phyloP scores from a whole-genome alignment of 2,888 invertebrate species.

The Pandemis cinnamomeana region DNA sequence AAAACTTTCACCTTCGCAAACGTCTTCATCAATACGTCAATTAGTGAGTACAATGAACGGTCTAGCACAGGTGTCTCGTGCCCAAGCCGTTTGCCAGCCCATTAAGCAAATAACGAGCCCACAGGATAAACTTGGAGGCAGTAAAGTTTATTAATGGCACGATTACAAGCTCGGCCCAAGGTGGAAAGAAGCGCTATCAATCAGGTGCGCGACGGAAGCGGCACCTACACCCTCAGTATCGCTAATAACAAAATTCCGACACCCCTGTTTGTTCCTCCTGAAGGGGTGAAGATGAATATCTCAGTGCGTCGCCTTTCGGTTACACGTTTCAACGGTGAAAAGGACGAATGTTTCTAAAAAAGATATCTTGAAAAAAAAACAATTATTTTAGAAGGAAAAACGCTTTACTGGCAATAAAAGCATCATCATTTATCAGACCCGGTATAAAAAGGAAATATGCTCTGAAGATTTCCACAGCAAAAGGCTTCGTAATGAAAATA shows the following conservation, averaged over 20 bases:
- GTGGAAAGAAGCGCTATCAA: constrained; percentile 85
- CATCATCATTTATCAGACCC: constrained; percentile 30
- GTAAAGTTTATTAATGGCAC: constrained; percentile 85
- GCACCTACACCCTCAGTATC: constrained; percentile 77
- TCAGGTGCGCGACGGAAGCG: constrained; percentile 81
- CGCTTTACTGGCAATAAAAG: constrained; percentile 35
- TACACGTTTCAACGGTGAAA: constrained; percentile 59
- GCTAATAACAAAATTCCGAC: constrained; percentile 84
- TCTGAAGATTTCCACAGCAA: constrained; percentile 24
- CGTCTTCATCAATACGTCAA: constrained; percentile 73
- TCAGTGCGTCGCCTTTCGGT: constrained; percentile 60
- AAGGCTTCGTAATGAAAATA: constrained; percentile 19
- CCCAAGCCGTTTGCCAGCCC: constrained; percentile 77
- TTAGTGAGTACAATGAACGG: constrained; percentile 68
- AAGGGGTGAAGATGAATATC: constrained; percentile 83
- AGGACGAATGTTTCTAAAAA: constrained; percentile 50
- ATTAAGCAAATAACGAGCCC: constrained; percentile 83
- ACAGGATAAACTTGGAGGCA: constrained; percentile 81
- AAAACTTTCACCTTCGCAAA: constrained; percentile 53
- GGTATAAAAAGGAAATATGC: constrained; percentile 19
- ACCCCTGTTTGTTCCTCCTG: constrained; percentile 79
- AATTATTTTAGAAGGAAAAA: constrained; percentile 43
- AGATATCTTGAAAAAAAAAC: constrained; percentile 44
- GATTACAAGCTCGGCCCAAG: constrained; percentile 85
- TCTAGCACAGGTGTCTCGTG: constrained; percentile 72